phyloP scores from a whole-genome alignment of 2,888 invertebrate genomes.

The Plagodis dolabraria region DNA sequence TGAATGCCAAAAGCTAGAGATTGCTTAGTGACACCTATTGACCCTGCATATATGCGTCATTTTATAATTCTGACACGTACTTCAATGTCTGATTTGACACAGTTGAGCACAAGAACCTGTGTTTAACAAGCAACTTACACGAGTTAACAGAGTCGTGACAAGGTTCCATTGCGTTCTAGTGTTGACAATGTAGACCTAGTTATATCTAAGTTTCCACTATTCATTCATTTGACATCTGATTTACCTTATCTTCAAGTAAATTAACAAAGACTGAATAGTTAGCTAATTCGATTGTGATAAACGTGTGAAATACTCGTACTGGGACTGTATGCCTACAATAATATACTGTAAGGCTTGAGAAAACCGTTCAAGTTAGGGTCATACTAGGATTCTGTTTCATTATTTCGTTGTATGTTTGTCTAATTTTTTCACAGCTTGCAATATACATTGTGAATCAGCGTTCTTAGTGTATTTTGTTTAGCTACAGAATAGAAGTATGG shows the following conservation, averaged over 20 bases:
- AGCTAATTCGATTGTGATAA: background rate
- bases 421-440: too few relatives aligned
- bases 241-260: background rate
- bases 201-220: background rate
- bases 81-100: slow-evolving; percentile 28
- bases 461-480: too few relatives aligned
- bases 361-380: too few relatives aligned
- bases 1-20: slow-evolving; percentile 1
- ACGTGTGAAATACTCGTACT: background rate
- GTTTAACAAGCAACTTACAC: slow-evolving; percentile 18
- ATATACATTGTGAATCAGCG: too few relatives aligned
- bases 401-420: too few relatives aligned
- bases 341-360: too few relatives aligned
- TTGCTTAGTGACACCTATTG: background rate
- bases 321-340: too few relatives aligned
- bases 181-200: background rate
- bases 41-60: background rate
- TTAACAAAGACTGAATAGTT: background rate
- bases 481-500: too few relatives aligned
- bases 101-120: slow-evolving; percentile 1
- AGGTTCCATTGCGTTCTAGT: slow-evolving; percentile 6
- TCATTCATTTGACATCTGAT: background rate
- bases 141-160: slow-evolving; percentile 20
- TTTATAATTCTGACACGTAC: slow-evolving; percentile 22
- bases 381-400: too few relatives aligned